These are phyloP conservation scores for Enteromius mattozi DNA, from an alignment of 2,797 vertebrate species.

Conservation along the genomic window DNA sequence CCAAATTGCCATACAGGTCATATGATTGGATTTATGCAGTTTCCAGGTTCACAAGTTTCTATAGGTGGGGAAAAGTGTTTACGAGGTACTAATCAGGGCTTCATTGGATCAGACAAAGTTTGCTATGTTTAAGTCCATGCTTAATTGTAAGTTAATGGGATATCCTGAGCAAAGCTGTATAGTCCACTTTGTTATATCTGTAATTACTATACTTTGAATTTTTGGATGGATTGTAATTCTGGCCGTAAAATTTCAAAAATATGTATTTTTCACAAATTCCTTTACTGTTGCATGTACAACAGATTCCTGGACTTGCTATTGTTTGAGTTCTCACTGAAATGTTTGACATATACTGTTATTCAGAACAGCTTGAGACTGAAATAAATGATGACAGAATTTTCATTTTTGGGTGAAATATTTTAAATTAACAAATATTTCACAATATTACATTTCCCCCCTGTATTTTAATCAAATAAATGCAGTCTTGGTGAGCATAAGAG, in stretches of 20 bases:
- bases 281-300: background rate
- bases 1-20: background rate
- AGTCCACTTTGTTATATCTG: background rate
- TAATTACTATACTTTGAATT: conserved; percentile 11
- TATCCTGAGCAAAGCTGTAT: background rate
- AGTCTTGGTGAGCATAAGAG: background rate
- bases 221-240: conserved; percentile 4
- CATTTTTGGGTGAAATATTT: background rate
- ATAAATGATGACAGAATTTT: background rate
- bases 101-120: background rate
- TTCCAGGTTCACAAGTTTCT: background rate
- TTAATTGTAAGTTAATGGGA: background rate
- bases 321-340: background rate
- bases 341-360: background rate
- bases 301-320: background rate
- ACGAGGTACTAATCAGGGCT: background rate
- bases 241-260: too few relatives aligned
- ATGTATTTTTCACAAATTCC: background rate
- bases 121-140: background rate
- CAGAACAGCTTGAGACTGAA: background rate
- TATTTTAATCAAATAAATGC: background rate
- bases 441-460: background rate
- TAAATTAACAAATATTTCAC: background rate
- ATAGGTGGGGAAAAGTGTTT: background rate
- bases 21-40: background rate